Evolutionary conservation across 2,113 vertebrate genomes (phyloP).

Genomic region (Pollachius pollachius): DNA sequence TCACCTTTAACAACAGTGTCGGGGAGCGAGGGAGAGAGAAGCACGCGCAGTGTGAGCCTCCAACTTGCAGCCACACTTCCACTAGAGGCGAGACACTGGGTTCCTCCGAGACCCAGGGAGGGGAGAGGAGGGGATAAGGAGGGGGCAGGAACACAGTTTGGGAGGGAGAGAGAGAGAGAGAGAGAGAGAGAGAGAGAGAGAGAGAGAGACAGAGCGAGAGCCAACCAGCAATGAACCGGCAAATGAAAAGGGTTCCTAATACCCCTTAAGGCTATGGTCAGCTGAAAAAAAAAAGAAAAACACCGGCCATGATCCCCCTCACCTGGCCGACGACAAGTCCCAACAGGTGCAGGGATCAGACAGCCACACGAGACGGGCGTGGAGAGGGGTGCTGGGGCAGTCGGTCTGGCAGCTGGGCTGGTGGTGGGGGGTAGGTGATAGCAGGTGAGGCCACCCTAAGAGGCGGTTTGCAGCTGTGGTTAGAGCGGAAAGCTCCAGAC

Average conservation of each 20-base stretch:
- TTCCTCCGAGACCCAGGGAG: constrained; percentile 53
- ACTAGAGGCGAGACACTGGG: constrained; percentile 26
- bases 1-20: neutral
- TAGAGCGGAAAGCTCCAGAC: neutral
- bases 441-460: neutral
- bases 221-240: constrained; percentile 43
- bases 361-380: neutral
- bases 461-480: neutral
- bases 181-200: constrained; percentile 30
- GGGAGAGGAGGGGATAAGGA: constrained; percentile 35
- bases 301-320: constrained; percentile 44
- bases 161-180: constrained; percentile 16
- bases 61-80: constrained; percentile 39
- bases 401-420: neutral
- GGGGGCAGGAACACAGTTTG: constrained; percentile 9
- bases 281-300: constrained; percentile 56
- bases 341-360: constrained; percentile 59
- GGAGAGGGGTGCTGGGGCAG: constrained; percentile 5
- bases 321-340: constrained; percentile 63
- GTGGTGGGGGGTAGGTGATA: neutral
- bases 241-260: constrained; percentile 55
- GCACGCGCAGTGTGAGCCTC: constrained; percentile 13
- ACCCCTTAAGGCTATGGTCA: constrained; percentile 55
- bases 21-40: no score
- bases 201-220: constrained; percentile 29